Evolutionary conservation across 2,888 invertebrate genomes (phyloP), one percentile per base, ranked within the genome.

Genomic region (Pristionchus japonicus): DNA sequence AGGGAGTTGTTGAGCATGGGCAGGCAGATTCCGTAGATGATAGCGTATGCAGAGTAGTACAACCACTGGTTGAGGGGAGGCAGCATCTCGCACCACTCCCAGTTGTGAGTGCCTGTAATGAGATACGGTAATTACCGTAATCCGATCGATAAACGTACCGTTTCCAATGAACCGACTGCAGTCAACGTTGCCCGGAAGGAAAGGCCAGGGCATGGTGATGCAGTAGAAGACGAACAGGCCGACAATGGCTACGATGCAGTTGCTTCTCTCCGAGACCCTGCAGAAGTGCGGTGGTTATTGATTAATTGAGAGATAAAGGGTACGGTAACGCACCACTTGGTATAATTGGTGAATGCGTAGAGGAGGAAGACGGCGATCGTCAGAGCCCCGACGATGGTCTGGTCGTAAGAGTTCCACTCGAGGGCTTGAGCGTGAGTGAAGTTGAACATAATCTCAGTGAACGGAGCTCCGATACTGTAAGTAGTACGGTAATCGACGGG

Each of bases 1-100:
- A 91, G 90, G 17, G 91, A 91, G 84, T 91, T 91, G 89, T 91
- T 91, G 47, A 91, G 89, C 74, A 89, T 89, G 13, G 91, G 90
- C 11, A 91, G 82, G 17, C 87, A 89, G 17, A 91, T 88, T 23
- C 91, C 91, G 77, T 88, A 91, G 52, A 91, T 87, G 17, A 92
- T 43, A 4, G 89, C 89, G 77, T 92, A 91, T 70, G 86, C 34
- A 23, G 87, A 52, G 89, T 91, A 91, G 89, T 91, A 91, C 43
- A 91, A 37, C 89, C 89, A 89, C 49, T 88, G 87, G 80, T 89
- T 90, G 40, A 90, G 88, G 1, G 90, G 90, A 34, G 85, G 82
- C 70, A 91, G 88, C 17, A 84, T 64, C 37, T 89, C 87, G 49
- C 91, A 91, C 91, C 91, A 91, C 20, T 43, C 40, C 89, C 89